Evolutionary conservation across 2,113 vertebrate species (phyloP), one percentile per base, ranked within the genome.

Genomic region (Eulemur rufifrons): DNA sequence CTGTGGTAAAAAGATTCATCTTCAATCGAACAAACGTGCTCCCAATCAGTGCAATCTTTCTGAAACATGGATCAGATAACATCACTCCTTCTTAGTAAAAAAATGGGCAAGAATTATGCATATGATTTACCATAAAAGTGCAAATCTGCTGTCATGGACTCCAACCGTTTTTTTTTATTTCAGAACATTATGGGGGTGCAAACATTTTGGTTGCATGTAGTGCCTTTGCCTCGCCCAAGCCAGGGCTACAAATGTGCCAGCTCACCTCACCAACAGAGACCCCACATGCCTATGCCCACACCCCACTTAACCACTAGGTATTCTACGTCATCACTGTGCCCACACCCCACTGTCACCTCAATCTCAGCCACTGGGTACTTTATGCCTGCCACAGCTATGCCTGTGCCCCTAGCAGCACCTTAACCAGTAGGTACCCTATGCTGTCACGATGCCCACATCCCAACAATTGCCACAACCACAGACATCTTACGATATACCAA

Each of bases 51-150:
- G 21, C 29, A n/a, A 71, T 59, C 76, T 88, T 93, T 93, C 45
- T 84, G 64, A 81, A 90, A 94, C 47, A 87, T 10, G 45, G 42
- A 61, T 83, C 29, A 61, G 61, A 92, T 83, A 66, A 96, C 80
- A 87, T 68, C 12, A 92, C 50, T 92, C 77, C 68, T 17, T 90
- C 68, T 89, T 69, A 25, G 61, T 12, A 85, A 63, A 94, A 83
- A 83, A 63, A 47, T 34, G 91, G 50, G 42, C 3, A 92, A 73
- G n/a, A 20, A 61, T 59, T 59, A 59, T 78, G 69, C 52, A 50
- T 37, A 61, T 42, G 18, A 86, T 56, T 89, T 59, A 5, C 18
- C 37, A 73, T 52, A 39, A 83, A 94, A 87, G 77, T 14, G 37
- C 1, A 63, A 87, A 39, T 37, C 5, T 78, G 8, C 27, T 63